Evolutionary conservation across 2,113 vertebrate species (phyloP).

Genomic region (Hippolais icterina): DNA sequence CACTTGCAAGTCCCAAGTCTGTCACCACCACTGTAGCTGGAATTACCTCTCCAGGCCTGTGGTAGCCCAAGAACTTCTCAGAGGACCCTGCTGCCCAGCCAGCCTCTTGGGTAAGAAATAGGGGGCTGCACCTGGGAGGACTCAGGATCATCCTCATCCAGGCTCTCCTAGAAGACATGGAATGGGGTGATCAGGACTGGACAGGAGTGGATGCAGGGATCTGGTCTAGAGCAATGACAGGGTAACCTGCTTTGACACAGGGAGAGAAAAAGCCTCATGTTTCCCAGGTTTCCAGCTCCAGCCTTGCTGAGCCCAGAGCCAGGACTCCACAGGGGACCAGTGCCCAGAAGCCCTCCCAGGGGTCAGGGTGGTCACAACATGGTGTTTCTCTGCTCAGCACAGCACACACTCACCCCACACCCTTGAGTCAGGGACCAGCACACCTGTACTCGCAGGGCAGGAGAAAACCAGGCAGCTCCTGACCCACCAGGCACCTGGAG

Average conservation of each 20-base stretch:
- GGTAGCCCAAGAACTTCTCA: not conserved
- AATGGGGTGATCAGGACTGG: not conserved
- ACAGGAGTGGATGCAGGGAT: not conserved
- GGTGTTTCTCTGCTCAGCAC: not conserved
- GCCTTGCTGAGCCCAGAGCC: not conserved
- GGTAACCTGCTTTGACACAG: not conserved
- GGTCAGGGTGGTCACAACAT: not conserved
- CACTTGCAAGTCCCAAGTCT: not conserved
- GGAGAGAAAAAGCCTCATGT: not conserved
- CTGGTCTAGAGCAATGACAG: not conserved
- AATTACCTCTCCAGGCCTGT: not conserved
- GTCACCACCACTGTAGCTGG: not conserved
- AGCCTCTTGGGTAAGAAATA: not conserved
- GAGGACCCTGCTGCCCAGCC: not conserved
- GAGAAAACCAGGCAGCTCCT: not conserved
- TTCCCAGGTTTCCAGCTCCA: not conserved
- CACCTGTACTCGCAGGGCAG: not conserved
- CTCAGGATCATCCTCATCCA: not conserved
- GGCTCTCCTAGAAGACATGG: not conserved
- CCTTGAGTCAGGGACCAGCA: too few species aligned
- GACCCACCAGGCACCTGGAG: not conserved
- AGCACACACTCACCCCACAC: accelerated
- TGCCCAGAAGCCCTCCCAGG: not conserved
- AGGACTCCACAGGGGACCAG: not conserved
- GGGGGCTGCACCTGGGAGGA: not conserved